phyloP scores from a whole-genome alignment of 2,113 vertebrate species.

The Carettochelys insculpta region DNA sequence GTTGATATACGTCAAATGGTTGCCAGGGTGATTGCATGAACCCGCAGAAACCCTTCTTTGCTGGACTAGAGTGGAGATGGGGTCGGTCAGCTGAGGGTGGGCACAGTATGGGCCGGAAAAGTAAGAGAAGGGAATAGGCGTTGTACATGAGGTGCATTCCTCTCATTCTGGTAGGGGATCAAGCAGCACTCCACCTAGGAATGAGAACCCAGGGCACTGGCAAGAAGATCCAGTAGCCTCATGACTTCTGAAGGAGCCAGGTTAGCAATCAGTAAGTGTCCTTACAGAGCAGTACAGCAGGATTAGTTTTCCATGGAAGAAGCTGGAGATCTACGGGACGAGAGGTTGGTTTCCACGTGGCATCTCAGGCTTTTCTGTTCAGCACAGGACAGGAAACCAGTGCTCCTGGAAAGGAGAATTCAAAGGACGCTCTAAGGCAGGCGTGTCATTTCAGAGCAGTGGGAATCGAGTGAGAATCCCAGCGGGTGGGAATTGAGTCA shows the following conservation, averaged over 20 bases:
- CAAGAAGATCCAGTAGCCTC: fast-evolving
- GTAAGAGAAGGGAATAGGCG: not conserved
- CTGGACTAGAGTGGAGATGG: not conserved
- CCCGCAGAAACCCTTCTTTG: fast-evolving
- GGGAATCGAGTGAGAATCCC: no score
- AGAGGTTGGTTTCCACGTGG: not conserved
- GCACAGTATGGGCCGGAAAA: not conserved
- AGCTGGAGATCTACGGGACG: not conserved
- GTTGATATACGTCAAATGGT: not conserved
- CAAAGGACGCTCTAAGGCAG: not conserved
- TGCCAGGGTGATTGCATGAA: not conserved
- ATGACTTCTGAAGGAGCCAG: not conserved
- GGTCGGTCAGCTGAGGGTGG: not conserved
- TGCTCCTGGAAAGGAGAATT: not conserved
- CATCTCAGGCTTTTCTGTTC: not conserved
- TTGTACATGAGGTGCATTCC: not conserved
- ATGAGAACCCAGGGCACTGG: not conserved
- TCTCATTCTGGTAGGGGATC: not conserved
- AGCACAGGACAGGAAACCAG: not conserved
- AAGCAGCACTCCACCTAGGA: not conserved
- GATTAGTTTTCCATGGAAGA: not conserved
- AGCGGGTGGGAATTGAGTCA: not conserved
- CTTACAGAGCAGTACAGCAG: not conserved
- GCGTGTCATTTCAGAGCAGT: not conserved
- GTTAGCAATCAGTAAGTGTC: not conserved